Percentiles rank a stretch among this genome's conserved stretches.
Conservation (phyloP, 2,113 vertebrate species). For the Myotis yumanensis region DNA sequence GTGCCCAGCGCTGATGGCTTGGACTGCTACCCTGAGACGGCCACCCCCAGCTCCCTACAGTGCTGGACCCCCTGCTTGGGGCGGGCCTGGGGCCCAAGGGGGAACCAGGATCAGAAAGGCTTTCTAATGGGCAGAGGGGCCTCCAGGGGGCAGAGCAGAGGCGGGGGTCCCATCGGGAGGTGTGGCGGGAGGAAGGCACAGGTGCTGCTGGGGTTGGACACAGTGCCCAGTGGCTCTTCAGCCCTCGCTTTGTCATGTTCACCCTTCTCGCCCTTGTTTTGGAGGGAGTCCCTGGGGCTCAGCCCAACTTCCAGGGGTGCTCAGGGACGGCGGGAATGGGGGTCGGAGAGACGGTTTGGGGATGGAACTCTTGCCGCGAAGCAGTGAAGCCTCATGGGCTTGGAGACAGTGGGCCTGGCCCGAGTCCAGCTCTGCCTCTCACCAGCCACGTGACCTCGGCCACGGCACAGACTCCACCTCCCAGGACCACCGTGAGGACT, state of each 20-base stretch:
- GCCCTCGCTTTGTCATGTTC: rapidly evolving
- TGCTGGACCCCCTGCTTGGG: too few relatives aligned
- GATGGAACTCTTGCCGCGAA: rapidly evolving
- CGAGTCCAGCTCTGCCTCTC: neutral
- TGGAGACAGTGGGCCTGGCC: neutral
- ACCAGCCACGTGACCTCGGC: neutral
- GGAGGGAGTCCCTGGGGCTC: neutral
- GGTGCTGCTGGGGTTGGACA: neutral
- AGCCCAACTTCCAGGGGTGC: neutral
- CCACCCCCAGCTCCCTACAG: neutral
- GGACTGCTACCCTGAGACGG: neutral
- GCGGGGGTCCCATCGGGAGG: neutral
- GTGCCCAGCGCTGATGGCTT: neutral
- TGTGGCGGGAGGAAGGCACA: neutral
- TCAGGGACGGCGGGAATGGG: too few relatives aligned
- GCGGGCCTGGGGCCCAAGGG: neutral
- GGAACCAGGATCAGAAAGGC: neutral
- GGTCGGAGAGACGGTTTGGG: neutral
- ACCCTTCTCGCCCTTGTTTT: rapidly evolving
- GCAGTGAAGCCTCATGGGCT: neutral
- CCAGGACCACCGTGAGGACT: neutral
- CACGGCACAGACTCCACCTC: neutral
- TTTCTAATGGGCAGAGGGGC: neutral
- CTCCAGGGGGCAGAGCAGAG: neutral
- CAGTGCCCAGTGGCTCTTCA: neutral